Evolutionary conservation across 1,140 invertebrate species (phyloP), one percentile per base, ranked within the genome.

Genomic region (Drosophila truncata): DNA sequence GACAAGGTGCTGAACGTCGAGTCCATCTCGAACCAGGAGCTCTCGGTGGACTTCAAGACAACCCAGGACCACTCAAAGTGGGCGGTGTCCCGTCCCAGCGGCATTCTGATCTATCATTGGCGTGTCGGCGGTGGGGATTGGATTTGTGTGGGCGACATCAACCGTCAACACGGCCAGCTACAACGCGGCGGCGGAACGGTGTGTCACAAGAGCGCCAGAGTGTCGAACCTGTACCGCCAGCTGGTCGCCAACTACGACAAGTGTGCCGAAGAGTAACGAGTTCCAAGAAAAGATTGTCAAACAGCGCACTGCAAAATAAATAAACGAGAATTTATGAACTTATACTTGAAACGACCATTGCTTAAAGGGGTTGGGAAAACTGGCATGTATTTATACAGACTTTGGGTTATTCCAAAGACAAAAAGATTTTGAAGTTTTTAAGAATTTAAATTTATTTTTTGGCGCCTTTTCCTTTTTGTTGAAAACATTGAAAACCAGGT

Each of bases 61-160:
- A 95, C 95, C 25, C 94, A 95, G 46, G 98, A 99, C 93, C 98
- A 99, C 93, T 97, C 97, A 0, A 99, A 99, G 93, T 99, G 98
- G 98, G 96, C 97, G 1, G 95, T 98, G 4, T 94, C 96, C 1
- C 75, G 91, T 16, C 88, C 78, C 13, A 65, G 66, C 4, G 91
- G 91, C 59, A 54, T 92, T 10, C 75, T 90, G 18, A 37, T 92
- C 18, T 91, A 92, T 37, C 87, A 83, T 8, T 92, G 87, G 87
- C 92, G 92, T 4, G 93, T 93, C 2, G 93, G 94, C 69, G 93
- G 92, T 10, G 91, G 93, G 39, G 94, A 94, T 47, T 98, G 97
- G 96, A 94, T 96, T 63, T 99, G 98, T 91, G 95, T 99, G 16
- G 97, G 97, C 14, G 98, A 99, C 92, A 98, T 99, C 23, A 99